Percentiles rank a stretch among this genome's conserved stretches.
Conservation (phyloP, 2,797 vertebrate species). For the Spheniscus humboldti region DNA sequence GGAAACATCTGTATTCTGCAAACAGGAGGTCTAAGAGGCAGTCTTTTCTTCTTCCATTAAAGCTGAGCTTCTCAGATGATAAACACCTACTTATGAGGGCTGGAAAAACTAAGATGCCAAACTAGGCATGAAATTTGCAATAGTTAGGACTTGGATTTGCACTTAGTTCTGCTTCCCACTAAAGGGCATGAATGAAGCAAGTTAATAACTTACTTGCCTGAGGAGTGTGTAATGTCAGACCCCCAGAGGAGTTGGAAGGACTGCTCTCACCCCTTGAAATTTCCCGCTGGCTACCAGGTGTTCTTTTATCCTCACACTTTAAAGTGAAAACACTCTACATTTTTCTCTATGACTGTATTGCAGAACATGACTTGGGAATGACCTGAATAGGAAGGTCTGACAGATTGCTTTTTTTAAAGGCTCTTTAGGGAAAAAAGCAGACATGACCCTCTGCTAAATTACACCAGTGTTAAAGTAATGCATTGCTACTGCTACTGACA, state of each 20-base stretch:
- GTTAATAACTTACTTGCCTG: background rate
- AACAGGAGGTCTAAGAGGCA: background rate
- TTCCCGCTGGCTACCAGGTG: background rate
- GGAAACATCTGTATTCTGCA: background rate
- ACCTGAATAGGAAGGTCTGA: constrained; percentile 14
- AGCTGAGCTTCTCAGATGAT: background rate
- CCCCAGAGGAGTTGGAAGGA: background rate
- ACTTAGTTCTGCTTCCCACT: background rate
- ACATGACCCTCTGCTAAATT: constrained; percentile 1
- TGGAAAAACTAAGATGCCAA: background rate
- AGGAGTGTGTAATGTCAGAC: background rate
- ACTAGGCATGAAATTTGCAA: background rate
- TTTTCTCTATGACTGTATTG: background rate
- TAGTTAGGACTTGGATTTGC: background rate
- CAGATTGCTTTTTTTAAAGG: constrained; percentile 1
- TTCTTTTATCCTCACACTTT: constrained; percentile 10
- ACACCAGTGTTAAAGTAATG: background rate
- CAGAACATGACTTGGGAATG: background rate
- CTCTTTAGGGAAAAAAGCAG: constrained; percentile 10
- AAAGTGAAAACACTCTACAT: background rate
- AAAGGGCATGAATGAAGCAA: background rate
- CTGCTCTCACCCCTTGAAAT: background rate
- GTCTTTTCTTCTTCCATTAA: background rate
- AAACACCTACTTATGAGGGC: background rate
- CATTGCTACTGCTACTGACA: background rate